Percentiles rank a stretch among this genome's conserved stretches.
phyloP scores from a whole-genome alignment of 2,113 vertebrate species.

The Synodontis membranacea region DNA sequence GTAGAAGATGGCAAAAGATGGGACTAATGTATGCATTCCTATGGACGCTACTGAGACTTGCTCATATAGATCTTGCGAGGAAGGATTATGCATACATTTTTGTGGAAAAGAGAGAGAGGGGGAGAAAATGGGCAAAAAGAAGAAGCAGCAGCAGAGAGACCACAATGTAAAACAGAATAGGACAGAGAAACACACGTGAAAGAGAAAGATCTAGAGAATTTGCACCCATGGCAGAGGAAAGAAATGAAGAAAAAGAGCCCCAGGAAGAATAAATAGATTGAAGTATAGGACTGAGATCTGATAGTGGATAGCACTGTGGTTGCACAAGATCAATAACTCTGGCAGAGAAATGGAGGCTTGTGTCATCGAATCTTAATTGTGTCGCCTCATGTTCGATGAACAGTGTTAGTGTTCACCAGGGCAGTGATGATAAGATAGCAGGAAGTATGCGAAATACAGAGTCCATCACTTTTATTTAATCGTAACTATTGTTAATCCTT shows the following conservation, averaged over 20 bases:
- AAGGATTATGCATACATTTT: neutral
- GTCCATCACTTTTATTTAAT: neutral
- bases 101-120: neutral
- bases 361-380: neutral
- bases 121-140: neutral
- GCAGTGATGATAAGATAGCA: neutral
- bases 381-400: neutral
- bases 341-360: neutral
- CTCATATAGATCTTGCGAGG: neutral
- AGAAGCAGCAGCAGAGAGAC: no score
- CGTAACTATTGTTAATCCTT: neutral
- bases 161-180: neutral
- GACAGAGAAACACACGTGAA: neutral
- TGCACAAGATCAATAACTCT: slow-evolving; percentile 13
- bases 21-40: slow-evolving; percentile 10
- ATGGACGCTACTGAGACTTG: neutral
- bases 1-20: neutral
- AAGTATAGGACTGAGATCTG: neutral
- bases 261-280: neutral
- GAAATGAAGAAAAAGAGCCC: neutral
- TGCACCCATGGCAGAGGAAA: neutral
- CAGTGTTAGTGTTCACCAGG: no score
- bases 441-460: no score
- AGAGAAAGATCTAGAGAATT: neutral
- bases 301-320: neutral